Conservation (phyloP, 2,888 invertebrate species). For the Sussaba pulchella region DNA sequence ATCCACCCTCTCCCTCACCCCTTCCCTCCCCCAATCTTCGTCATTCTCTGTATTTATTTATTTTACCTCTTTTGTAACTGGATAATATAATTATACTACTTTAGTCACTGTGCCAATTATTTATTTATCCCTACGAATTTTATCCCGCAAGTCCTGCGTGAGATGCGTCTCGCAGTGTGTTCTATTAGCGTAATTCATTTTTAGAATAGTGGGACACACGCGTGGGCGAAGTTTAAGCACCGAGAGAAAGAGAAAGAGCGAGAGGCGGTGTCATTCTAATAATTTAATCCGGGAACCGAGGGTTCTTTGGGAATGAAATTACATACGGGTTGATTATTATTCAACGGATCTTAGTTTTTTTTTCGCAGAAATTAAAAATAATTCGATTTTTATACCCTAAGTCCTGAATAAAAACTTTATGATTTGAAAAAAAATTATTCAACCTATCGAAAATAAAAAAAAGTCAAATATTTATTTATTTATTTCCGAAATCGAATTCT, state of each 20-base stretch:
- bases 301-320: not conserved
- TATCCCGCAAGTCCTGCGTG: too few relatives aligned
- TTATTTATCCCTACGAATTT: slow-evolving; percentile 3
- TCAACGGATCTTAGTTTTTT: too few relatives aligned
- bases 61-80: slow-evolving; percentile 69
- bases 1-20: slow-evolving; percentile 17
- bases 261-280: not conserved
- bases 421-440: too few relatives aligned
- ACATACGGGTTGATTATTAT: too few relatives aligned
- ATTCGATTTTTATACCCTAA: too few relatives aligned
- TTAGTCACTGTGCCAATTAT: slow-evolving; percentile 44
- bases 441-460: too few relatives aligned
- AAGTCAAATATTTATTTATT: too few relatives aligned
- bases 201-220: slow-evolving; percentile 33
- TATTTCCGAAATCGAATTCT: slow-evolving; percentile 7
- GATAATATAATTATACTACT: slow-evolving; percentile 67
- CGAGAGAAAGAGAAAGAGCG: too few relatives aligned
- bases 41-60: slow-evolving; percentile 65
- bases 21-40: slow-evolving; percentile 22
- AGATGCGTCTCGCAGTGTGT: not conserved
- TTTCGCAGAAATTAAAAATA: too few relatives aligned
- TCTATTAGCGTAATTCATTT: slow-evolving; percentile 12
- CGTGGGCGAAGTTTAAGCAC: slow-evolving; percentile 22
- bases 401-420: too few relatives aligned
- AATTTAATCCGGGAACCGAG: slow-evolving; percentile 21